Percentiles rank a stretch among this genome's conserved stretches.
Evolutionary conservation across 1,140 invertebrate species (phyloP).

Genomic region (Apocrypta bakeri): DNA sequence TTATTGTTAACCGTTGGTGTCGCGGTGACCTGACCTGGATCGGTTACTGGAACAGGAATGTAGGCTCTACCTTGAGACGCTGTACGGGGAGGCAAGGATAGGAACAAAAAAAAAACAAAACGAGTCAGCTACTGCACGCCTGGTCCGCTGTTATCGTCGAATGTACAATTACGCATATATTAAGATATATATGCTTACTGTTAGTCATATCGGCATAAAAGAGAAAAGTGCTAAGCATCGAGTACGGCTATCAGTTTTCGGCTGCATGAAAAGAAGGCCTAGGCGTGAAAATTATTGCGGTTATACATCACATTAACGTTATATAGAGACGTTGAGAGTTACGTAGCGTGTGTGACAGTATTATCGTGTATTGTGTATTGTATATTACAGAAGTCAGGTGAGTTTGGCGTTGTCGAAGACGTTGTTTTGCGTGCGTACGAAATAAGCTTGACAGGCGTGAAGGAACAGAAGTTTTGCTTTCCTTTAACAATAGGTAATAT

Average conservation of each 20-base stretch:
- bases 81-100: slow-evolving; percentile 27
- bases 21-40: slow-evolving; percentile 38
- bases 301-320: too few relatives aligned
- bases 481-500: background rate
- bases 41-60: slow-evolving; percentile 70
- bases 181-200: too few relatives aligned
- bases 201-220: background rate
- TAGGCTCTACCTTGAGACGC: slow-evolving; percentile 67
- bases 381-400: background rate
- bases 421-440: background rate
- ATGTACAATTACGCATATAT: too few relatives aligned
- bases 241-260: too few relatives aligned
- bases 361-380: too few relatives aligned
- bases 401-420: background rate
- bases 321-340: background rate
- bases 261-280: too few relatives aligned
- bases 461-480: background rate
- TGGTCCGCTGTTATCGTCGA: background rate
- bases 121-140: slow-evolving; percentile 2
- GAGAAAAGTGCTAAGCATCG: background rate
- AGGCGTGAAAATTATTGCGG: too few relatives aligned
- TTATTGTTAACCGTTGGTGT: slow-evolving; percentile 72
- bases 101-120: slow-evolving; percentile 14
- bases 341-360: background rate
- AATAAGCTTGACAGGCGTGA: background rate